Conservation (phyloP, 2,888 invertebrate genomes). For the Tinea trinotella region DNA sequence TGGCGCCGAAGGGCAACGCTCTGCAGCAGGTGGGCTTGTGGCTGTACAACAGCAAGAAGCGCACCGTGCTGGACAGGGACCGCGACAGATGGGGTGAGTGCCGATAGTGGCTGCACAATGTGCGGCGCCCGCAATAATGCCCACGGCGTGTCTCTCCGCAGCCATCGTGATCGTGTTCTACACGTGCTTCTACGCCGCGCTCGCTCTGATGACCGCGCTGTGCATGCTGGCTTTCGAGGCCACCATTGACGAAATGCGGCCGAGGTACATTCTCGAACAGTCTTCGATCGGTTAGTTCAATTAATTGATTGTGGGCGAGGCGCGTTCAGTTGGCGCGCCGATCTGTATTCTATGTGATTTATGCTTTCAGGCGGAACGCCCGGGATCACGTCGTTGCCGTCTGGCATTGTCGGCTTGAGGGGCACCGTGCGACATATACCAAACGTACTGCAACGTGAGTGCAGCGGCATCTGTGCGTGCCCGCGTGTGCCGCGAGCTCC, state of each 20-base stretch:
- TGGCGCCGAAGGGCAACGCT: background rate
- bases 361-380: constrained; percentile 63
- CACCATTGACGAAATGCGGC: constrained; percentile 77
- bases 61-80: background rate
- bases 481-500: background rate
- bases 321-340: background rate
- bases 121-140: background rate
- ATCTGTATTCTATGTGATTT: no score
- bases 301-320: background rate
- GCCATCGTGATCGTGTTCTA: constrained; percentile 90
- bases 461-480: background rate
- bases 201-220: constrained; percentile 87
- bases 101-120: background rate
- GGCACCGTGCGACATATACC: background rate
- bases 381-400: constrained; percentile 77
- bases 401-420: background rate
- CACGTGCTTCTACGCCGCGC: constrained; percentile 85
- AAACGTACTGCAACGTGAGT: background rate
- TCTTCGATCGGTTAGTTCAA: constrained; percentile 81
- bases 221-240: constrained; percentile 88
- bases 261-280: constrained; percentile 80
- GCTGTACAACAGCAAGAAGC: background rate
- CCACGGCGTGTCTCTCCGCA: constrained; percentile 42
- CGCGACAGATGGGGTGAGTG: constrained; percentile 21
- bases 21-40: background rate